phyloP scores from a whole-genome alignment of 64 coral and sea anemone species.

The Montipora sp. region DNA sequence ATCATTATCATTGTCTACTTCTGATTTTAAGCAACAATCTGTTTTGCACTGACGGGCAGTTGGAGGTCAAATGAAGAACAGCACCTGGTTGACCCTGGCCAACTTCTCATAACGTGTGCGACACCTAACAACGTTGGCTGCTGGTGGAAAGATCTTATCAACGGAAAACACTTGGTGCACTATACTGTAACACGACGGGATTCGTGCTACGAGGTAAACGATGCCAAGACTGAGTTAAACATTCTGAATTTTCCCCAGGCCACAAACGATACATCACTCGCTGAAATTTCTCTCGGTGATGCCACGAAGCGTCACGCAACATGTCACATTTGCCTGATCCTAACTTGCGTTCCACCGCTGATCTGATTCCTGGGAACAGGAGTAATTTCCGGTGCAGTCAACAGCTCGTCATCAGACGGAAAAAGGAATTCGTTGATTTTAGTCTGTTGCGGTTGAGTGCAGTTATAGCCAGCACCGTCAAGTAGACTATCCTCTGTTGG shows the following conservation, averaged over 20 bases:
- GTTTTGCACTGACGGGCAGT: too few relatives aligned
- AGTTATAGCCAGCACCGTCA: not conserved
- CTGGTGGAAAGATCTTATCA: not conserved
- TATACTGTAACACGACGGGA: too few relatives aligned
- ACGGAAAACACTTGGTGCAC: not conserved
- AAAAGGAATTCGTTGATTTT: slow-evolving; percentile 35
- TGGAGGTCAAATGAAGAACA: too few relatives aligned
- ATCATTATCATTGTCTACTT: too few relatives aligned
- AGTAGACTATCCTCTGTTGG: slow-evolving; percentile 57
- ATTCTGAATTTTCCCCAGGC: not conserved
- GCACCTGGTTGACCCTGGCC: too few relatives aligned
- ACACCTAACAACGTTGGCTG: too few relatives aligned
- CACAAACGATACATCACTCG: not conserved
- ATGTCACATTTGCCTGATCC: slow-evolving; percentile 60
- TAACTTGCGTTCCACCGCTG: slow-evolving; percentile 82
- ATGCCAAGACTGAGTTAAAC: not conserved
- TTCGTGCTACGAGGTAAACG: too few relatives aligned
- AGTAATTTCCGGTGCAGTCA: slow-evolving; percentile 70
- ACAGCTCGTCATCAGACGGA: slow-evolving; percentile 87
- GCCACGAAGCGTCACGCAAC: not conserved
- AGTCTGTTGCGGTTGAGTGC: not conserved
- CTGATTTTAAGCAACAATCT: too few relatives aligned
- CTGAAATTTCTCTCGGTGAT: not conserved
- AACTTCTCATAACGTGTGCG: too few relatives aligned
- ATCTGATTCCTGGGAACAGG: slow-evolving; percentile 40